A percentile compares a stretch with the other conserved stretches of the same genome.
Conservation (phyloP, 1,140 invertebrate species). For the Epicauta chinensis region DNA sequence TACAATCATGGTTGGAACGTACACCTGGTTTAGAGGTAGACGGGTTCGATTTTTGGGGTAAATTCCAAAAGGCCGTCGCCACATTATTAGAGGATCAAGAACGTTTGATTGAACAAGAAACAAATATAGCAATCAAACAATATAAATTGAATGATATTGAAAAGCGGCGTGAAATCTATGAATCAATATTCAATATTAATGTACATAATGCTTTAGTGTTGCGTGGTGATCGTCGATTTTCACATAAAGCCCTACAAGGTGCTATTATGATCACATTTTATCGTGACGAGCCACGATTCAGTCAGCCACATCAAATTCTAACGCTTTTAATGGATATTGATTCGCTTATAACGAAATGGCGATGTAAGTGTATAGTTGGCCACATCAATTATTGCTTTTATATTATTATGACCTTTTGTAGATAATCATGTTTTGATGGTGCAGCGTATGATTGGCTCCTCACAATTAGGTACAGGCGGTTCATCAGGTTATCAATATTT, state of each 20-base stretch:
- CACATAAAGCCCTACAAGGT: conserved; percentile 86
- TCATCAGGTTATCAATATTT: conserved; percentile 98
- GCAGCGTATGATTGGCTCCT: conserved; percentile 98
- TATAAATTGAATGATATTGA: conserved; percentile 66
- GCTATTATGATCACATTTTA: conserved; percentile 98
- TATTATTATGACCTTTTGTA: conserved; percentile 43
- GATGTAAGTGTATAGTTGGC: conserved; percentile 67
- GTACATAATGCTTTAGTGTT: conserved; percentile 74
- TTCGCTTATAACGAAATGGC: conserved; percentile 97
- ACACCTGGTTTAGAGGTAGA: conserved; percentile 81
- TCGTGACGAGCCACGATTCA: conserved; percentile 92
- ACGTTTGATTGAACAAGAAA: conserved; percentile 51
- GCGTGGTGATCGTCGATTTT: conserved; percentile 82
- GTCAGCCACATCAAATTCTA: conserved; percentile 92
- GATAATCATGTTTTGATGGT: conserved; percentile 99
- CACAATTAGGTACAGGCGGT: conserved; percentile 93
- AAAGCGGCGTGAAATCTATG: conserved; percentile 76
- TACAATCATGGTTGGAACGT: conserved; percentile 89
- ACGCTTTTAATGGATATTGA: conserved; percentile 96
- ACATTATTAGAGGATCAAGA: conserved; percentile 65
- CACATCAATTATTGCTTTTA: too few relatives aligned
- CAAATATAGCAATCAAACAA: conserved; percentile 48
- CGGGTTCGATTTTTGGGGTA: conserved; percentile 91
- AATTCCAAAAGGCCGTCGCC: conserved; percentile 75
- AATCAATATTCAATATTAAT: conserved; percentile 79